phyloP scores from a whole-genome alignment of 1,140 invertebrate species.

The Triops longicaudatus region DNA sequence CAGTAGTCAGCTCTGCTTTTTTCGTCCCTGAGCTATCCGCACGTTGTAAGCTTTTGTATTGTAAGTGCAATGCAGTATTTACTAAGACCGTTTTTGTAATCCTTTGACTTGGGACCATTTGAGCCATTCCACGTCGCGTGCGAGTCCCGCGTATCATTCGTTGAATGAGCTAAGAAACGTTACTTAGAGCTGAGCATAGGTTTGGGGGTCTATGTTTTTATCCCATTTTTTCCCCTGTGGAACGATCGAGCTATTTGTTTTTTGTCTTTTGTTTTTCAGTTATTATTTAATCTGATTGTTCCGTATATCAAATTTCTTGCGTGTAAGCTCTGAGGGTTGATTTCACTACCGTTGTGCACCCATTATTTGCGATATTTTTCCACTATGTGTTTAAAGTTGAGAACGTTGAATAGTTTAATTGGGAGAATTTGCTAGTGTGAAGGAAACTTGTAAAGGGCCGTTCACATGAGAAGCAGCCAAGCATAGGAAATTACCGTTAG shows the following conservation, averaged over 20 bases:
- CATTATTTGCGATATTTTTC: too few relatives aligned
- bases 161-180: not conserved
- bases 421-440: not conserved
- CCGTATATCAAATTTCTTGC: too few relatives aligned
- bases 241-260: too few relatives aligned
- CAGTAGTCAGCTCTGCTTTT: not conserved
- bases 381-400: not conserved
- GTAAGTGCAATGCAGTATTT: not conserved
- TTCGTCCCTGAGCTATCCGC: not conserved
- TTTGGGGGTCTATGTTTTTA: not conserved
- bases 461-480: conserved; percentile 14
- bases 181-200: not conserved
- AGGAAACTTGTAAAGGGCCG: not conserved
- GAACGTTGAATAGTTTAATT: not conserved
- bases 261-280: too few relatives aligned
- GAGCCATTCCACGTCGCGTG: not conserved
- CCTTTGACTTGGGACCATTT: not conserved
- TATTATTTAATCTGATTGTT: too few relatives aligned
- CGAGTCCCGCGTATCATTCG: not conserved
- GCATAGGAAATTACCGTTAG: not conserved
- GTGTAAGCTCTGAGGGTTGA: too few relatives aligned
- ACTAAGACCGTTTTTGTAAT: not conserved
- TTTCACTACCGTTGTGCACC: too few relatives aligned
- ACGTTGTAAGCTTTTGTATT: not conserved
- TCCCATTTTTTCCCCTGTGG: too few relatives aligned